Evolutionary conservation across 2,888 invertebrate species (phyloP), one percentile per base, ranked within the genome.

Genomic region (Eristalinus sepulchralis): DNA sequence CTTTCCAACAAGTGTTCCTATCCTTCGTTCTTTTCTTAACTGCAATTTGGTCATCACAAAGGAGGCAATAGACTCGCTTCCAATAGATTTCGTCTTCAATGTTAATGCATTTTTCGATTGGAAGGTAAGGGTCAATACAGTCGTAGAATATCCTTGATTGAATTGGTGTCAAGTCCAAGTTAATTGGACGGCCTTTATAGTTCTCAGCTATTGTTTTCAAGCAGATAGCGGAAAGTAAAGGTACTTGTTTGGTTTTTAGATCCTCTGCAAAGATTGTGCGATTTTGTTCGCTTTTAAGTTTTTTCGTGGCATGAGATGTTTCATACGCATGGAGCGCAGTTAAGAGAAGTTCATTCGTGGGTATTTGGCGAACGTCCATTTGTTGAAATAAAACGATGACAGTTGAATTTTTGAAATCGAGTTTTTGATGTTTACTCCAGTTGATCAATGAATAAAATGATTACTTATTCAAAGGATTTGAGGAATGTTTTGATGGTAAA

Each of bases 51-150:
- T 91, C 89, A 0, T 71, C 47, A 33, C 88, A 89, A 59, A 90
- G 91, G 3, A 89, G 79, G 8, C 90, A 73, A 6, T 90, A 92
- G 0, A 91, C 89, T 8, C 91, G 90, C 1, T 89, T 90, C 92
- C 92, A 92, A 76, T 89, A 92, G 0, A 88, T 84, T 11, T 89
- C 20, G 17, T 90, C 90, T 0, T 86, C 79, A 13, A 92, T 89
- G 55, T 88, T 83, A 27, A 90, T 90, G 63, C 91, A 91, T n/a
- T 90, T 78, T 6, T 83, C 79, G 20, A 92, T 87, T 0, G 91
- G 90, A 39, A 90, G 20, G 27, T 91, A 88, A 0, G 90, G 84
- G 66, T 90, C 89, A 31, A 92, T 60, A 0, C 89, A 83, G 53
- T 91, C 91, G 76, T 90, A 91, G 55, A 90, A 89, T 0, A 89